Evolutionary conservation across 1,140 invertebrate species (phyloP).

Genomic region (Reticulitermes speratus): DNA sequence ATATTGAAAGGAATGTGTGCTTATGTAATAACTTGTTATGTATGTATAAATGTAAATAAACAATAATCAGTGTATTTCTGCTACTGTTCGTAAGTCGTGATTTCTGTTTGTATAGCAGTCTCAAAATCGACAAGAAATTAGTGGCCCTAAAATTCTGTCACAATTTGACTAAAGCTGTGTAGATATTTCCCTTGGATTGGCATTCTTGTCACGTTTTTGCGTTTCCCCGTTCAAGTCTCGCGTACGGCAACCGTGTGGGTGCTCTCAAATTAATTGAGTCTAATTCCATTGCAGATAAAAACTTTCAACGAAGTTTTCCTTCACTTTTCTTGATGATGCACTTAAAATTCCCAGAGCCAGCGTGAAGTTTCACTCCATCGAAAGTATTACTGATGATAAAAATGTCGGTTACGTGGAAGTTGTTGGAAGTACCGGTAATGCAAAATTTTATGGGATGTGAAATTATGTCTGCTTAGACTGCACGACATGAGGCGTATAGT

Average conservation of each 20-base stretch:
- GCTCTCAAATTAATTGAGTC: background rate
- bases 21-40: too few species aligned
- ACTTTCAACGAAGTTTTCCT: background rate
- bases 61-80: too few species aligned
- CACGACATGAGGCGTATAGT: too few species aligned
- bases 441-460: too few species aligned
- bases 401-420: background rate
- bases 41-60: too few species aligned
- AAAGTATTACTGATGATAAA: background rate
- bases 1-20: too few species aligned
- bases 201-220: background rate
- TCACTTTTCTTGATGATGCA: slow-evolving; percentile 6
- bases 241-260: background rate
- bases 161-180: background rate
- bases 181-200: background rate
- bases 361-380: background rate
- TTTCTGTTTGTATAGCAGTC: too few species aligned
- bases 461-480: too few species aligned
- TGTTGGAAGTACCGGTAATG: too few species aligned
- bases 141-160: background rate
- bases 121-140: background rate
- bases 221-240: background rate
- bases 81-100: too few species aligned
- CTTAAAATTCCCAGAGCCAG: background rate
- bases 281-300: background rate